Base-by-base conservation (phyloP, 2,888 invertebrate genomes). In the Invenusta paracnida region DNA sequence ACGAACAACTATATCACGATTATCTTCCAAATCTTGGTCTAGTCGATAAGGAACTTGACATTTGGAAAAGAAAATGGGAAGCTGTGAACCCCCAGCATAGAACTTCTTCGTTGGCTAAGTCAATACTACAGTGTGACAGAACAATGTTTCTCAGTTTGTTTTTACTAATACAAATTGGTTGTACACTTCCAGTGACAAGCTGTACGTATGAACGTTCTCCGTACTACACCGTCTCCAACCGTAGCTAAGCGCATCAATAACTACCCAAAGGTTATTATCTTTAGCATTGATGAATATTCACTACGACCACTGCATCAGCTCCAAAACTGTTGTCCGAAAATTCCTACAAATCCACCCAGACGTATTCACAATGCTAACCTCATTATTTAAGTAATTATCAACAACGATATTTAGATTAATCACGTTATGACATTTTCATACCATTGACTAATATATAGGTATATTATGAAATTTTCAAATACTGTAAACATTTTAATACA, bases 121-220 rank as follows among this genome's bases (percentile, higher is more conserved):
- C 48, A 23, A 5, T 23, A 23, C 23, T 73, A 25, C 17, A 23
- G 27, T 73, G 73, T 73, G 25, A 73, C 73, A 23, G 73, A 73
- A 73, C 11, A 73, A 73, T 2, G 73, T 73, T 73, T 73, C 48
- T 73, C 73, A 73, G 23, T 73, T 73, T 73, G 73, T n/a, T 73
- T 73, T 23, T 73, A 73, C 23, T 73, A 73, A 2, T 73, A 23
- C 73, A 73, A 73, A 73, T 73, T 73, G 73, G 73, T 73, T 73
- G 73, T 73, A 73, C 73, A 73, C 73, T 73, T 73, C 73, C 73
- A 73, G 73, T 73, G 73, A 73, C 73, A 73, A 73, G 73, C 73
- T 73, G 73, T n/a, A n/a, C n/a, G n/a, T n/a, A n/a, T 73, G 73
- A 73, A 73, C 23, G 73, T 73, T 13, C 5, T 13, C 17, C 11